phyloP scores from a whole-genome alignment of 2,113 vertebrate species.

The Calidris pugnax region DNA sequence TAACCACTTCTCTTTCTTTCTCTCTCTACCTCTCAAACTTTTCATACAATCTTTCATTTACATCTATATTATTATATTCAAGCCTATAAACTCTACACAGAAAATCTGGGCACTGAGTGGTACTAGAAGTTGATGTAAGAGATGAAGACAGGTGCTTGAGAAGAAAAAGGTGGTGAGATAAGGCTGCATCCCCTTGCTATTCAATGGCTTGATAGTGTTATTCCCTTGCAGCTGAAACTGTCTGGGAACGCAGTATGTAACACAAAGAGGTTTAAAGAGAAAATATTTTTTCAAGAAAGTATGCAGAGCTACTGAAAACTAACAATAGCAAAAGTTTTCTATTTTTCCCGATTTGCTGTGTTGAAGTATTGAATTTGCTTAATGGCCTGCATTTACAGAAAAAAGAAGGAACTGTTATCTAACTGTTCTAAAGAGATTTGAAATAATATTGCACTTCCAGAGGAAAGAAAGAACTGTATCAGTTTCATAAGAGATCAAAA shows the following conservation, averaged over 20 bases:
- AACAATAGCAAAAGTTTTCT: not conserved
- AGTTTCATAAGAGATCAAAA: slow-evolving; percentile 28
- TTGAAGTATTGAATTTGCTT: not conserved
- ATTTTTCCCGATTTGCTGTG: not conserved
- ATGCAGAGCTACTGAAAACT: not conserved
- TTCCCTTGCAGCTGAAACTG: not conserved
- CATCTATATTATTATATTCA: not conserved
- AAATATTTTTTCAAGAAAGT: not conserved
- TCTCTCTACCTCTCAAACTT: not conserved
- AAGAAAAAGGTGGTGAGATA: not conserved
- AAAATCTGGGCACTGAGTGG: not conserved
- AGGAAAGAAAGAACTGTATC: not conserved
- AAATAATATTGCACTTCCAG: slow-evolving; percentile 33
- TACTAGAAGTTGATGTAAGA: not conserved
- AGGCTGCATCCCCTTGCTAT: not conserved
- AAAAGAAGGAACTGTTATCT: not conserved
- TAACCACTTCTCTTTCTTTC: not conserved
- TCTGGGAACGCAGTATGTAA: not conserved
- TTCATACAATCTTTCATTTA: not conserved
- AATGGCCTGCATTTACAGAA: not conserved
- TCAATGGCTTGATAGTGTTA: not conserved
- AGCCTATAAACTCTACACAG: not conserved
- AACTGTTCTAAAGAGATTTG: slow-evolving; percentile 23
- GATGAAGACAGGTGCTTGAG: not conserved
- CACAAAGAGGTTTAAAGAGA: not conserved